Conservation (phyloP, 2,797 vertebrate genomes). For the Austrolebias charrua region DNA sequence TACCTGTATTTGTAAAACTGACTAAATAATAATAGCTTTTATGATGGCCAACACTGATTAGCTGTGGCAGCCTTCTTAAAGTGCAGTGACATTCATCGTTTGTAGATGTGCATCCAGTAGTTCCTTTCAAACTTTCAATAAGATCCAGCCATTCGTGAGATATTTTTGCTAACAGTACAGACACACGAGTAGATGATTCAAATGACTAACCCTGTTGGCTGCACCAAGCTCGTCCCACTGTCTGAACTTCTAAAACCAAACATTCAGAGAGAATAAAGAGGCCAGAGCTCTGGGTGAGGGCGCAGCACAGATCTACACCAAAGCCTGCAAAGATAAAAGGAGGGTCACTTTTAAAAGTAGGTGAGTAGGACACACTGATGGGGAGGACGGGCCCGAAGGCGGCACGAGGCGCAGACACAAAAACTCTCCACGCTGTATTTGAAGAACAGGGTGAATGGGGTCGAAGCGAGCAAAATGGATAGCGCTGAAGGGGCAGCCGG, state of each 20-base stretch:
- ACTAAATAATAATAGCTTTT: too few species aligned
- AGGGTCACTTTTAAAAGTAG: conserved; percentile 37
- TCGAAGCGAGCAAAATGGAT: conserved; percentile 39
- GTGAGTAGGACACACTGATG: conserved; percentile 26
- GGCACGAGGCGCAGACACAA: conserved; percentile 17
- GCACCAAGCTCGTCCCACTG: neutral
- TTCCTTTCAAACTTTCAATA: too few species aligned
- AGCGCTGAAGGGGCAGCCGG: conserved; percentile 24
- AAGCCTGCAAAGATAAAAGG: conserved; percentile 9
- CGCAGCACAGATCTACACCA: neutral
- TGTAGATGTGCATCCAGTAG: too few species aligned
- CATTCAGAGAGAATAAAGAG: neutral
- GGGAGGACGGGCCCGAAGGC: conserved; percentile 23
- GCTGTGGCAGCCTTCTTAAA: too few species aligned
- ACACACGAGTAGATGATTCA: too few species aligned
- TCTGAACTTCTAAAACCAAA: neutral
- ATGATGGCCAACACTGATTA: too few species aligned
- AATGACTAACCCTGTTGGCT: too few species aligned
- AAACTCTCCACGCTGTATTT: conserved; percentile 19
- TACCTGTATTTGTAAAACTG: too few species aligned
- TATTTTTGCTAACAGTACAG: too few species aligned
- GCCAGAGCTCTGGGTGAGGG: conserved; percentile 5
- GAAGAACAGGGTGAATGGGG: conserved; percentile 25
- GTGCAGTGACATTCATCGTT: too few species aligned
- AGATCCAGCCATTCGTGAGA: too few species aligned